Percentiles rank a stretch among this genome's conserved stretches.
These are phyloP conservation scores for Cotesia congregata DNA, from an alignment of 2,888 invertebrate genomes.

Conservation along the genomic window DNA sequence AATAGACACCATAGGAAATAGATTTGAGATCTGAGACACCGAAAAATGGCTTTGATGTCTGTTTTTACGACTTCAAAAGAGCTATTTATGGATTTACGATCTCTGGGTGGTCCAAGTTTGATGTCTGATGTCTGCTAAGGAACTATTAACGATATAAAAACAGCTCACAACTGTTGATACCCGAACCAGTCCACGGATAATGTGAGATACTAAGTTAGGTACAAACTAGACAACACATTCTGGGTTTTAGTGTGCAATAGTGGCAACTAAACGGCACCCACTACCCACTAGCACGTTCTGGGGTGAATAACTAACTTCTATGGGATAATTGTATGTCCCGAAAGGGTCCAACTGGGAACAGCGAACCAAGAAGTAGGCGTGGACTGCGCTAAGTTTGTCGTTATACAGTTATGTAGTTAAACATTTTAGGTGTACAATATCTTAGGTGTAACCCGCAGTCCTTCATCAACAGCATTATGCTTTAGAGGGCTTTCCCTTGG, in stretches of 20 bases:
- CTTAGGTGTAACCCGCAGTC: slow-evolving; percentile 60
- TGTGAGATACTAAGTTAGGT: slow-evolving; percentile 39
- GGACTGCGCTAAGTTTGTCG: slow-evolving; percentile 48
- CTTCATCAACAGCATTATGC: slow-evolving; percentile 67
- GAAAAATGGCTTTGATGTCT: neutral
- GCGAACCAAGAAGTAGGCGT: slow-evolving; percentile 30
- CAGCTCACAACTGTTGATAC: slow-evolving; percentile 10
- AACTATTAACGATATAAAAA: neutral
- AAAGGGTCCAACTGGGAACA: slow-evolving; percentile 47
- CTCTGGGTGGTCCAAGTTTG: too few relatives aligned
- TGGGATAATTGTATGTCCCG: slow-evolving; percentile 61
- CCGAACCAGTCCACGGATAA: slow-evolving; percentile 21
- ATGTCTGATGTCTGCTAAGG: too few relatives aligned
- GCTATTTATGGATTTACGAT: too few relatives aligned
- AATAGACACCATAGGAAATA: neutral
- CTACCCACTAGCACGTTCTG: neutral
- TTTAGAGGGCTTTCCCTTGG: slow-evolving; percentile 46
- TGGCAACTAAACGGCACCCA: slow-evolving; percentile 36
- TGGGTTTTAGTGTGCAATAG: slow-evolving; percentile 18
- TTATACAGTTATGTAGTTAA: neutral
- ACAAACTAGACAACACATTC: slow-evolving; percentile 40
- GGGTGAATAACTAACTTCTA: slow-evolving; percentile 38
- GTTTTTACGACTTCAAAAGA: neutral
- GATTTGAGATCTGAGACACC: neutral
- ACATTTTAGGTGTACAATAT: slow-evolving; percentile 54